Evolutionary conservation across 2,888 invertebrate species (phyloP), one percentile per base, ranked within the genome.

Genomic region (Caradrina clavipalpis): DNA sequence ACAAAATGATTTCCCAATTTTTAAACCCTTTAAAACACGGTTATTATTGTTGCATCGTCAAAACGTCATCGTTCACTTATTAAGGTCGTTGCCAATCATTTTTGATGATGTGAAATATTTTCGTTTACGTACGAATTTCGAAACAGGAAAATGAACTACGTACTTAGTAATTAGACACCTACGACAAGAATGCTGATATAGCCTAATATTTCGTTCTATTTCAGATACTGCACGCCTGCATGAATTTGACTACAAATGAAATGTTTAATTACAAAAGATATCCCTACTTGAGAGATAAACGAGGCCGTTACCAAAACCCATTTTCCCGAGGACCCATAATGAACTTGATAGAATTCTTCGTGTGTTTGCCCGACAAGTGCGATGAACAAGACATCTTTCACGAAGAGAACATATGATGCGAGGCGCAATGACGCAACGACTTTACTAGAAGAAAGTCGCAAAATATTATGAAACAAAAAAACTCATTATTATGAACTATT

Each of bases 231-330:
- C 98, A 99, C 91, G 98, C 98, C 15, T 98, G 98, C 89, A 98
- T 98, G 98, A 99, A 99, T 95, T 94, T 99, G 72, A 99, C 99
- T 10, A 99, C 99, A 56, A 99, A 99, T 91, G 99, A 99, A 94
- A 98, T 98, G 98, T 98, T 99, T 90, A 99, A 99, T 94, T 98
- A 98, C 91, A 98, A 98, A 90, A 96, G 99, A 62, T 99, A 99
- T 91, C 98, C 98, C 0, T 99, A 99, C 91, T 92, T 99, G 76
- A 96, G 98, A 65, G 99, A 99, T 91, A 98, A 98, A 88, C 97
- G 98, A 71, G 99, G 99, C 2, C 97, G 98, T 76, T 99, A 98
- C 91, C 97, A 98, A 89, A 99, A 99, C 94, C 99, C 99, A 0
- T 99, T 98, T 90, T 98, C 98, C n/a, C 96, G 98, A 73, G 99